Percentiles rank a stretch among this genome's conserved stretches.
Conservation (phyloP, 2,113 vertebrate genomes). For the Amphiprion percula region DNA sequence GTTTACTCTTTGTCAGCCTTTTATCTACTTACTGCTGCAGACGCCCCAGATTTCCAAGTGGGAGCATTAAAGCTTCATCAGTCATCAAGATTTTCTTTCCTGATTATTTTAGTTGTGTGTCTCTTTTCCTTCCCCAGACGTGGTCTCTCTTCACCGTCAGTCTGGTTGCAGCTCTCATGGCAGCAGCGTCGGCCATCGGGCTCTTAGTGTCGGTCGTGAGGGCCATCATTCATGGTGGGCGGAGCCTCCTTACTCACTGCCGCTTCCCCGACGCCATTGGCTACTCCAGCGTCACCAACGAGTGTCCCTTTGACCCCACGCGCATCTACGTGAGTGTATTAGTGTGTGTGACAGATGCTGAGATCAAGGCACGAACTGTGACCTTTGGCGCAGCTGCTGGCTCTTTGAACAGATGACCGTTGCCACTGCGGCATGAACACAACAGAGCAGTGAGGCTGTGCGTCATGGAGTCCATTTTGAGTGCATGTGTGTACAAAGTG, state of each 20-base stretch:
- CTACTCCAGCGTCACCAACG: constrained; percentile 76
- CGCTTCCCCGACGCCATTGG: constrained; percentile 65
- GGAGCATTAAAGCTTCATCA: background rate
- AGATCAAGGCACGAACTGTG: constrained; percentile 13
- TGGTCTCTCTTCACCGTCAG: constrained; percentile 85
- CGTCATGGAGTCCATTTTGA: background rate
- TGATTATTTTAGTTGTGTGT: constrained; percentile 1
- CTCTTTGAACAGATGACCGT: constrained; percentile 35
- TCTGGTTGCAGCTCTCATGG: constrained; percentile 79
- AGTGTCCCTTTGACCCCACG: constrained; percentile 94
- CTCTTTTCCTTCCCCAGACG: constrained; percentile 74
- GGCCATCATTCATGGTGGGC: constrained; percentile 85
- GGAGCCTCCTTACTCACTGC: constrained; percentile 87
- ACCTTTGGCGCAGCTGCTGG: constrained; percentile 25
- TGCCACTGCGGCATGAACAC: background rate
- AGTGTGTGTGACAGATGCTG: background rate
- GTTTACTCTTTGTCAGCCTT: background rate
- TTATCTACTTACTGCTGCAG: constrained; percentile 1
- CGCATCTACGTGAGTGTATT: constrained; percentile 87
- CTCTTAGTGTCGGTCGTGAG: constrained; percentile 84
- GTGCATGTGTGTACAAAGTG: background rate
- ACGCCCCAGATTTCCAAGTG: constrained; percentile 10
- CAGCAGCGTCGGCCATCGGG: constrained; percentile 84
- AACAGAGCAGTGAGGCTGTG: background rate
- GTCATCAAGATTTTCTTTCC: background rate